Evolutionary conservation across 2,888 invertebrate species (phyloP).

Genomic region (Uloborus plumipes): DNA sequence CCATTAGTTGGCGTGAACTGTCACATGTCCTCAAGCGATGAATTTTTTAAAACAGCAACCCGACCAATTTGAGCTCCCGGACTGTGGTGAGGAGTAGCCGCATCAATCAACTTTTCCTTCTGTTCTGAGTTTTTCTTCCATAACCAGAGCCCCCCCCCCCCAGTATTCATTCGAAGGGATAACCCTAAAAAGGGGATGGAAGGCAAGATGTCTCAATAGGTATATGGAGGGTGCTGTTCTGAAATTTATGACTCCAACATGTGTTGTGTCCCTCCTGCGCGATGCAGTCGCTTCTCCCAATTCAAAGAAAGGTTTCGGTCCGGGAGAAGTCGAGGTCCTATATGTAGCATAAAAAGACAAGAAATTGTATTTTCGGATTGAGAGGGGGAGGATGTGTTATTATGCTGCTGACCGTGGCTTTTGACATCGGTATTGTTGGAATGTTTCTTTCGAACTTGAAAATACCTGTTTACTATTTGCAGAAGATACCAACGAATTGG

Average conservation of each 20-base stretch:
- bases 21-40: constrained; percentile 28
- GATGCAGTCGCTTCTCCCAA: constrained; percentile 24
- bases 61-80: constrained; percentile 23
- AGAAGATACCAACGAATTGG: too few relatives aligned
- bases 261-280: constrained; percentile 43
- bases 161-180: constrained; percentile 48
- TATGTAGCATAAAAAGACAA: constrained; percentile 44
- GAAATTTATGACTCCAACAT: constrained; percentile 65
- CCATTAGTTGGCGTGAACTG: constrained; percentile 22
- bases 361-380: constrained; percentile 23
- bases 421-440: constrained; percentile 14
- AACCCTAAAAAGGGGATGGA: constrained; percentile 20
- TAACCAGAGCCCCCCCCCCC: constrained; percentile 13
- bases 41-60: constrained; percentile 32
- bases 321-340: constrained; percentile 1
- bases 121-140: constrained; percentile 38
- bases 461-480: too few relatives aligned
- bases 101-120: constrained; percentile 60
- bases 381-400: constrained; percentile 14
- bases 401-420: constrained; percentile 18
- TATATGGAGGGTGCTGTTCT: constrained; percentile 49
- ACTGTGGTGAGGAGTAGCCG: constrained; percentile 50
- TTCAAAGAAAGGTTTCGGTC: neutral
- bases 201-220: constrained; percentile 58
- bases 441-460: too few relatives aligned